phyloP scores from a whole-genome alignment of 2,113 vertebrate species.

The Pycnonotus jocosus region DNA sequence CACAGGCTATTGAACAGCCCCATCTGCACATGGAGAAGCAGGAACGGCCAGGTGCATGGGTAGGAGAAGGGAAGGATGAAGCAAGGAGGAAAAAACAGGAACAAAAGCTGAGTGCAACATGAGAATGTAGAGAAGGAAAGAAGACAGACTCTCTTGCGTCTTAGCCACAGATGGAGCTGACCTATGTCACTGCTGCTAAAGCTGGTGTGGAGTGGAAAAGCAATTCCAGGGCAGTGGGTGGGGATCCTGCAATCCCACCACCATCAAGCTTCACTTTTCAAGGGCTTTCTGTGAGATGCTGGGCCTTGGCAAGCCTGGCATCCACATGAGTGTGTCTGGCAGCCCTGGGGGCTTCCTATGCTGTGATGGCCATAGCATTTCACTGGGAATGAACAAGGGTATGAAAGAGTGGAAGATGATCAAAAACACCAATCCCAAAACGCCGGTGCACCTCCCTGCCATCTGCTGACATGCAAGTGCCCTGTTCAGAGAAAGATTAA shows the following conservation, averaged over 20 bases:
- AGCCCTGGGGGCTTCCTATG: not conserved
- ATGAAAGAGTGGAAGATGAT: not conserved
- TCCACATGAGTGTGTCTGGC: not conserved
- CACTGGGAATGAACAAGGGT: not conserved
- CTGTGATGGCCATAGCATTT: not conserved
- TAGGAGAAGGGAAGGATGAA: not conserved
- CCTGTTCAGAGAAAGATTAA: not conserved
- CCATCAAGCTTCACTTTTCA: not conserved
- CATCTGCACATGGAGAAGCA: not conserved
- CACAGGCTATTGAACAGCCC: not conserved
- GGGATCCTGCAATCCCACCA: not conserved
- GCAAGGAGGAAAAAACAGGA: not conserved
- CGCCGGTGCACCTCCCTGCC: not conserved
- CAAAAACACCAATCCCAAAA: accelerated
- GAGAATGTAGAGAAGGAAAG: not conserved
- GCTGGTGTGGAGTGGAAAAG: not conserved
- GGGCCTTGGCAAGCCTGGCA: not conserved
- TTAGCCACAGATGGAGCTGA: not conserved
- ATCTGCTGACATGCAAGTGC: not conserved
- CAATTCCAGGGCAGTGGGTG: not conserved
- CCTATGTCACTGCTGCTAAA: not conserved
- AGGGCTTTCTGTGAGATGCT: not conserved
- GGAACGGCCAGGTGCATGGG: accelerated
- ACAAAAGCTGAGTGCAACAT: not conserved
- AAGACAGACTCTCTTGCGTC: not conserved